Evolutionary conservation across 1,140 invertebrate genomes (phyloP).

Genomic region (Panagrolaimus sp.): DNA sequence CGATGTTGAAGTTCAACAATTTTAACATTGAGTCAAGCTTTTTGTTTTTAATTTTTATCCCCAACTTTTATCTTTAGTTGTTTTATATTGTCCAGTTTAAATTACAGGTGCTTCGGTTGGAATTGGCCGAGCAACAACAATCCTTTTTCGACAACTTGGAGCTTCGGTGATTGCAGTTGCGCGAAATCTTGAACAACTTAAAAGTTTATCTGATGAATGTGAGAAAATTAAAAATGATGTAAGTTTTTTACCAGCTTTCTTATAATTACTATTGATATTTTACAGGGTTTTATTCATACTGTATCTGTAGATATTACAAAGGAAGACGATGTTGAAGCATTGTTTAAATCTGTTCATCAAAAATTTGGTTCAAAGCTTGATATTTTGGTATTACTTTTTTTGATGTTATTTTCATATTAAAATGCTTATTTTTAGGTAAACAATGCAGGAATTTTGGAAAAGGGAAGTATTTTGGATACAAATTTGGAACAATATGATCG

Average conservation of each 20-base stretch:
- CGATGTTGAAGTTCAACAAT: not conserved
- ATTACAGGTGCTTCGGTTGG: conserved; percentile 73
- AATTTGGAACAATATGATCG: conserved; percentile 75
- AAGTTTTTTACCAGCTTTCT: conserved; percentile 13
- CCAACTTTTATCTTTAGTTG: not conserved
- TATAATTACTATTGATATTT: conserved; percentile 7
- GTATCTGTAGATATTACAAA: conserved; percentile 70
- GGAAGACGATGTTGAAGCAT: conserved; percentile 64
- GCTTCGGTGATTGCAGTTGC: conserved; percentile 71
- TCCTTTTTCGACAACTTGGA: conserved; percentile 70
- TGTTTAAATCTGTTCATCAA: conserved; percentile 51
- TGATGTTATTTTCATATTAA: not conserved
- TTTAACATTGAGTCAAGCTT: too few relatives aligned
- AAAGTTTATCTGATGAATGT: conserved; percentile 41
- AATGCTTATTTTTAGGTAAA: conserved; percentile 65
- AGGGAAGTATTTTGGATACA: conserved; percentile 76
- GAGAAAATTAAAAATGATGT: conserved; percentile 21
- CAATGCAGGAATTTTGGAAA: conserved; percentile 77
- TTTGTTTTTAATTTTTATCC: too few relatives aligned
- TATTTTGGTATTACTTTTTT: conserved; percentile 38
- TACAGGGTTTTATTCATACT: conserved; percentile 27
- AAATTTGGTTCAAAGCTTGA: conserved; percentile 64
- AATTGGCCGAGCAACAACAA: conserved; percentile 74
- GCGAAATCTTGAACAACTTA: conserved; percentile 69
- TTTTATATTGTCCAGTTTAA: not conserved